phyloP scores from a whole-genome alignment of 2,888 invertebrate genomes.

The Leptothorax acervorum region DNA sequence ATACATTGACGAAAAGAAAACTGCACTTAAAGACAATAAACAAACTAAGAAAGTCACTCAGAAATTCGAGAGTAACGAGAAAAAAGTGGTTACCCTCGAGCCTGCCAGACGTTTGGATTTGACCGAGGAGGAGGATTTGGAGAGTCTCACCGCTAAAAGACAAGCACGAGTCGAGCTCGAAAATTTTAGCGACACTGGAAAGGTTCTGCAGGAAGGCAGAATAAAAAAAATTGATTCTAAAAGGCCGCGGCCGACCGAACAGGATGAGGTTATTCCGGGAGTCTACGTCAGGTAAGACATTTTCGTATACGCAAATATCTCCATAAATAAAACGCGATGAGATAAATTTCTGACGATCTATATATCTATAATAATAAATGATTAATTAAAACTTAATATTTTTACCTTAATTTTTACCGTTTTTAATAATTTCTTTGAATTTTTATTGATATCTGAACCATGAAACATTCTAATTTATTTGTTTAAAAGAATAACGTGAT shows the following conservation, averaged over 20 bases:
- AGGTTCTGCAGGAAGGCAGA: slow-evolving; percentile 79
- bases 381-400: background rate
- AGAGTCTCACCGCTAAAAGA: slow-evolving; percentile 72
- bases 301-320: background rate
- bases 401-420: background rate
- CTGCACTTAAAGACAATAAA: slow-evolving; percentile 69
- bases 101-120: slow-evolving; percentile 71
- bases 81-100: slow-evolving; percentile 63
- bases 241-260: slow-evolving; percentile 69
- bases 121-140: slow-evolving; percentile 70
- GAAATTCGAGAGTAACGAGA: slow-evolving; percentile 77
- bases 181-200: slow-evolving; percentile 80
- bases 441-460: background rate
- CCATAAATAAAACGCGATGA: background rate
- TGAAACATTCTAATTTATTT: background rate
- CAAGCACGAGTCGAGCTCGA: slow-evolving; percentile 81
- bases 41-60: slow-evolving; percentile 76
- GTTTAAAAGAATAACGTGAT: background rate
- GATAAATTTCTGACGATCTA: background rate
- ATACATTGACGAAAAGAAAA: slow-evolving; percentile 75
- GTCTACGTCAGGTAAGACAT: slow-evolving; percentile 78
- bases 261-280: slow-evolving; percentile 80
- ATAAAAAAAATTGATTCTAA: slow-evolving; percentile 74
- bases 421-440: background rate
- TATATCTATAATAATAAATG: background rate